Base-by-base conservation (phyloP, 1,140 invertebrate genomes). In the Arion vulgaris region DNA sequence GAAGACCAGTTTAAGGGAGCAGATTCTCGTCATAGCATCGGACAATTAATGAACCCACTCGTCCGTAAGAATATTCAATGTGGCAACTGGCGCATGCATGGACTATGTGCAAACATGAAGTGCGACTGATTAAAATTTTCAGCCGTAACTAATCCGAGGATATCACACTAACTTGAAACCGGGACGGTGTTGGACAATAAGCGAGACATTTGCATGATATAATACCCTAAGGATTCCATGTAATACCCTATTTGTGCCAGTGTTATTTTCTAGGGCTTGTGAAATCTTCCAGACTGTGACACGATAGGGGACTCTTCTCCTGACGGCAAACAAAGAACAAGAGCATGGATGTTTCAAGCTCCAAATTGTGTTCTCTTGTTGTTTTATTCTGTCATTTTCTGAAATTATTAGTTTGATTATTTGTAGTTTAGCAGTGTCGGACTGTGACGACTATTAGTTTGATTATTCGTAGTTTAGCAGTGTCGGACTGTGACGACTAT, bases 311-410 rank as follows among this genome's bases (percentile, higher is more conserved):
- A 28, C 28, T n/a, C 41, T 73, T 45, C n/a, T 5, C 41, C 2
- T n/a, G 71, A 39, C 53, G 53, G 26, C 49, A 49, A 66, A 53
- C 28, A 74, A 69, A 49, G 69, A 38, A 85, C 62, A 45, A 68
- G 34, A 77, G 28, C 26, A 4, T 62, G 53, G 28, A 4, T 49
- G n/a, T 4, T 53, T 34, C 75, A 39, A 36, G 45, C 32, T 45
- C 75, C 9, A 19, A 7, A 9, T 36, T 45, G 17, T 49, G 45
- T 39, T 69, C 2, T 49, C 76, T 62, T 5, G 66, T 32, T 36
- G 79, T 53, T n/a, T 84, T 32, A 74, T 81, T 68, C 38, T 26
- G 28, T n/a, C n/a, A n/a, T n/a, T n/a, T 51, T 85, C 45, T n/a
- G n/a, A n/a, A n/a, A n/a, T n/a, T n/a, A n/a, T n/a, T n/a, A n/a